Base-by-base conservation (phyloP, 2,113 vertebrate species). In the Oryzias woworae region DNA sequence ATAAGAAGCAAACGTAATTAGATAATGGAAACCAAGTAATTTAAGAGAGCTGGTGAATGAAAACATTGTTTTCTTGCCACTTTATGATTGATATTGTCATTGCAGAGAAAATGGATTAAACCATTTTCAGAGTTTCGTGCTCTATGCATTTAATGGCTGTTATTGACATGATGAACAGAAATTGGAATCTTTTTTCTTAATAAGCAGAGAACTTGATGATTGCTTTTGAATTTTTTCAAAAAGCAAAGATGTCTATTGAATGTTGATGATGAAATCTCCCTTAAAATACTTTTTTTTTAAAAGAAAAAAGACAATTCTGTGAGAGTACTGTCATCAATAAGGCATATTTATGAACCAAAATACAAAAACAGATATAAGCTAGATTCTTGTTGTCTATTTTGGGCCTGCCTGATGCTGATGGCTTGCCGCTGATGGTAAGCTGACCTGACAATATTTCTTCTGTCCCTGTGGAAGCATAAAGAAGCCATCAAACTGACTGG, bases 371-470 rank as follows among this genome's bases (percentile, higher is more conserved):
- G 1, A 2, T 36, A 36, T 8, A 36, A 36, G 31, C 31, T 36
- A 8, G 8, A 36, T 36, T 36, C 31, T 36, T 36, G 8, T 8
- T 36, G 31, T 36, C 31, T 36, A 36, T 36, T 36, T 36, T 36
- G 31, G 31, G 47, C 59, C 56, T 36, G 48, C 55, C 52, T 74
- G 58, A 61, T 36, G 1, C 61, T 47, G 52, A 64, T 58, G 60
- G 58, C 66, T 62, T 70, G 49, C 52, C 59, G 68, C 73, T 83
- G 80, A 83, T 51, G 78, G 52, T 79, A 62, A 87, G 46, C 22
- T 41, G 6, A 71, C 62, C 73, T 65, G 69, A 78, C 69, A 75
- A 45, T 59, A 58, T 80, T 67, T 78, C 62, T 7, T 45, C 51
- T 59, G 52, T 66, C 73, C 60, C 58, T 15, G 4, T 61, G 58